Evolutionary conservation across 2,888 invertebrate species (phyloP), one percentile per base, ranked within the genome.

Genomic region (Tolmerus cingulatus): DNA sequence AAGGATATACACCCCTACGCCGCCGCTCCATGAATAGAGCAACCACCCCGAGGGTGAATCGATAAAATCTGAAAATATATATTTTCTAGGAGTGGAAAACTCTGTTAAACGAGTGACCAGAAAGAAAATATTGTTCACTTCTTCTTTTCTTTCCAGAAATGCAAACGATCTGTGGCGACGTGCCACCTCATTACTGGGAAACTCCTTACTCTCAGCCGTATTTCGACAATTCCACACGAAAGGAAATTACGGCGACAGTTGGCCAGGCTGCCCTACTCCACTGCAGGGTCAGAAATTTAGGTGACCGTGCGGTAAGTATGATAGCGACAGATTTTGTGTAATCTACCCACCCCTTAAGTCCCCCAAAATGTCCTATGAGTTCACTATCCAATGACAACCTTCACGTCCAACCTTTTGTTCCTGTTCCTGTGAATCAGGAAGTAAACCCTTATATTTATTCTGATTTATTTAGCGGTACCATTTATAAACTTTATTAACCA

Each of bases 221-320:
- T 94, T 97, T 97, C 93, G 97, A 97, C 93, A 97, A 97, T 93
- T 95, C 96, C 90, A 97, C 97, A 90, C 95, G 95, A 92, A 94
- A 96, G 89, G 97, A 97, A 92, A 95, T 96, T 91, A 97, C 97
- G 90, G 96, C 97, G 90, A 97, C 97, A 89, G 97, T 97, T 89
- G 97, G 97, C 87, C 97, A 97, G 93, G 96, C 96, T 87, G 97
- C 97, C 87, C 95, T 97, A 92, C 94, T 97, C 87, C 96, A 97
- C 93, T 97, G 97, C 93, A 94, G 96, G 90, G 97, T 97, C 88
- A 94, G 97, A 90, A 97, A 97, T 93, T 94, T 97, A 89, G 97
- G 97, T 86, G 97, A 97, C 92, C 94, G 97, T 94, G 97, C 97
- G 93, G 97, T 97, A 93, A 96, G 96, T 95, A 89, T 23, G 9